phyloP scores from a whole-genome alignment of 1,140 invertebrate species.

The Stenopsyche tienmushanensis region DNA sequence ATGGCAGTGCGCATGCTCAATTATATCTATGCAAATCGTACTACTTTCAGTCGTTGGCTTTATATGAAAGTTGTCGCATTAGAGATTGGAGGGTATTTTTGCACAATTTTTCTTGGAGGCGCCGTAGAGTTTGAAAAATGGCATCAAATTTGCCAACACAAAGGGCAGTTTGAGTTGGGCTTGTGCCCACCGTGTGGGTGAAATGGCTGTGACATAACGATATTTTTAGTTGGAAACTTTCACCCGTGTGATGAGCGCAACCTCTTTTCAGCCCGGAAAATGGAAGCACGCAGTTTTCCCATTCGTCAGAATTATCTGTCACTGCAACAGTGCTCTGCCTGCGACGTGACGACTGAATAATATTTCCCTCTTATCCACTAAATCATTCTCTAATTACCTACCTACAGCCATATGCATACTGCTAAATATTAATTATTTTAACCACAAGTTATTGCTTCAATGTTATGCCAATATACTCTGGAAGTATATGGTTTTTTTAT shows the following conservation, averaged over 20 bases:
- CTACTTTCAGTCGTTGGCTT: background rate
- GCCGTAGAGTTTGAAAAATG: background rate
- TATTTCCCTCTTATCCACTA: no score
- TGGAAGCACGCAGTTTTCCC: constrained; percentile 5
- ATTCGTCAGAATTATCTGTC: constrained; percentile 15
- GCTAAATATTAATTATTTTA: no score
- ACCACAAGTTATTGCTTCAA: no score
- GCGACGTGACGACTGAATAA: no score
- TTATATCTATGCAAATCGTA: background rate
- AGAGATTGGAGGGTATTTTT: background rate
- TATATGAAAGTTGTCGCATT: background rate
- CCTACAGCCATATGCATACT: no score
- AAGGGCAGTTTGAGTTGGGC: no score
- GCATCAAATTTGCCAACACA: constrained; percentile 4
- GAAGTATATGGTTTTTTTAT: no score
- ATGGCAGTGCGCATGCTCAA: no score
- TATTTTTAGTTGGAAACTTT: background rate
- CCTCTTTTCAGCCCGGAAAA: no score
- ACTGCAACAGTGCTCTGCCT: background rate
- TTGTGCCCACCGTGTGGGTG: background rate
- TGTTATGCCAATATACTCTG: no score
- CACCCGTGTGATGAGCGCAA: background rate
- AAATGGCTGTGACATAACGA: background rate
- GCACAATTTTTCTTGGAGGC: no score
- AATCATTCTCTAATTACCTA: no score